phyloP scores from a whole-genome alignment of 2,797 vertebrate genomes.

The Acridotheres tristis region DNA sequence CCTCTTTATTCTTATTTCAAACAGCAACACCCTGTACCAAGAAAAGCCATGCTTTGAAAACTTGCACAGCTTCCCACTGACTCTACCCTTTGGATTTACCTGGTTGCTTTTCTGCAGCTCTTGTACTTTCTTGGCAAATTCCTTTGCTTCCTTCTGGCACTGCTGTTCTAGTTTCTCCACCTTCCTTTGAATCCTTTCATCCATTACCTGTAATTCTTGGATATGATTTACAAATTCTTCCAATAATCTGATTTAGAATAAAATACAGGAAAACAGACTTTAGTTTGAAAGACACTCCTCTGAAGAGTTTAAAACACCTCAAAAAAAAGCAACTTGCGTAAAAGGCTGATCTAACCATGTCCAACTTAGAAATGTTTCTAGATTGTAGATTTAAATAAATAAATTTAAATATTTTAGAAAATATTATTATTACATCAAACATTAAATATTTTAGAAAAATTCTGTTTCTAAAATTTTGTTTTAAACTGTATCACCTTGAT shows the following conservation, averaged over 20 bases:
- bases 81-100: constrained; percentile 72
- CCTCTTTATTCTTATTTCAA: neutral
- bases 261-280: neutral
- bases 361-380: neutral
- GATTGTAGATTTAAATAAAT: neutral
- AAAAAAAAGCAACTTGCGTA: neutral
- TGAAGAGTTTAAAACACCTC: neutral
- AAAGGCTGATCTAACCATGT: neutral
- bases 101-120: constrained; percentile 98
- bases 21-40: neutral
- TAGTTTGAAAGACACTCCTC: neutral
- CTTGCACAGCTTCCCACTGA: neutral
- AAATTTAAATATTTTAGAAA: neutral
- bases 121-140: constrained; percentile 98
- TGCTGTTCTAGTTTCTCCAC: constrained; percentile 98
- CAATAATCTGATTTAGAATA: constrained; percentile 82
- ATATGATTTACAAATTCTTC: constrained; percentile 99
- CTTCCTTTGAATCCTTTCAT: constrained; percentile 95
- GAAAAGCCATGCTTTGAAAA: neutral
- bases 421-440: neutral
- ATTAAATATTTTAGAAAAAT: neutral
- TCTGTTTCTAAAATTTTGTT: neutral
- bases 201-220: constrained; percentile 94
- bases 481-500: neutral
- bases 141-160: constrained; percentile 97